Evolutionary conservation across 1,140 invertebrate species (phyloP).

Genomic region (Pinna nobilis): DNA sequence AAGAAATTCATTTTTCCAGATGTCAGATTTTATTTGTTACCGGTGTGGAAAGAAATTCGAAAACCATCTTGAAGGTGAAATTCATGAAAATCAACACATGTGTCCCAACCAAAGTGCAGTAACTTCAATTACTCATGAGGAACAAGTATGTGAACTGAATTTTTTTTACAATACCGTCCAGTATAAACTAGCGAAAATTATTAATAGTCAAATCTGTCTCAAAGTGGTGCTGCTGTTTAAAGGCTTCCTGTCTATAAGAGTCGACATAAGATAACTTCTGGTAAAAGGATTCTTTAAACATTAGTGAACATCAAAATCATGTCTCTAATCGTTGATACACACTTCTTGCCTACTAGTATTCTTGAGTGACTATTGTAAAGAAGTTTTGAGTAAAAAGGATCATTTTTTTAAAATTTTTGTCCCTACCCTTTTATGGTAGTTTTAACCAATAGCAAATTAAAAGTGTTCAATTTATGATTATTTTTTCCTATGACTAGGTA

Average conservation of each 20-base stretch:
- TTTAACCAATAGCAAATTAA: background rate
- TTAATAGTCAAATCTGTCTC: background rate
- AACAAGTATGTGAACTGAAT: background rate
- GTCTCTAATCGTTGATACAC: too few relatives aligned
- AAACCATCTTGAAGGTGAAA: slow-evolving; percentile 1
- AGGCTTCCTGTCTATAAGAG: too few relatives aligned
- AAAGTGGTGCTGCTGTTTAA: too few relatives aligned
- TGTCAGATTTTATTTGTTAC: slow-evolving; percentile 9
- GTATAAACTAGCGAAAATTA: background rate
- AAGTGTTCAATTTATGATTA: background rate
- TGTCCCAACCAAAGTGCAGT: too few relatives aligned
- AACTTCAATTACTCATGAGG: background rate
- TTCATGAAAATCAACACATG: background rate
- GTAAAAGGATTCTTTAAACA: too few relatives aligned
- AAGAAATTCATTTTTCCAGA: background rate
- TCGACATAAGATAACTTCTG: too few relatives aligned
- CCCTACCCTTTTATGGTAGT: background rate
- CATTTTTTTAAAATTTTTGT: background rate
- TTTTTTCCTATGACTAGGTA: background rate
- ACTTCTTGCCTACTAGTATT: too few relatives aligned
- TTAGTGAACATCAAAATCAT: too few relatives aligned
- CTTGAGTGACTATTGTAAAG: background rate
- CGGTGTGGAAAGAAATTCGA: background rate
- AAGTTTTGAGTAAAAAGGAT: background rate
- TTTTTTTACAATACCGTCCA: background rate